Percentiles rank a stretch among this genome's conserved stretches.
These are phyloP conservation scores for Sphaerophoria taeniata DNA, from an alignment of 2,888 invertebrate genomes.

Conservation along the genomic window DNA sequence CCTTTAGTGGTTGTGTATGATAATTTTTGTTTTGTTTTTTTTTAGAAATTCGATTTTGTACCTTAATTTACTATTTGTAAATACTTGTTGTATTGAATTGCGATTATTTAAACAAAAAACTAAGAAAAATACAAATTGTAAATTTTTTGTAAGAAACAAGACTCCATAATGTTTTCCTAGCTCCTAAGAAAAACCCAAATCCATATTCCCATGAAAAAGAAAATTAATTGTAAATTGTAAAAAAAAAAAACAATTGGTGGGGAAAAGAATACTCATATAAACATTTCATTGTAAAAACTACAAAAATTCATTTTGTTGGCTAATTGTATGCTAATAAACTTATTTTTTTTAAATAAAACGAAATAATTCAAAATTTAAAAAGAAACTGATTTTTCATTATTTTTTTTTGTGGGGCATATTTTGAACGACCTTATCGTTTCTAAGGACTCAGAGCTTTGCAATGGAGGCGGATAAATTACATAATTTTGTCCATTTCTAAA, in stretches of 20 bases:
- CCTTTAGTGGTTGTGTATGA: conserved; percentile 37
- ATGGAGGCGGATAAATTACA: background rate
- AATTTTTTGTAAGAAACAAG: conserved; percentile 51
- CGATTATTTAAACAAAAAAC: conserved; percentile 27
- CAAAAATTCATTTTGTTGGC: conserved; percentile 63
- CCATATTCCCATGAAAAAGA: conserved; percentile 36
- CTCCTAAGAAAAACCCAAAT: conserved; percentile 54
- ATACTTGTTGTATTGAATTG: conserved; percentile 50
- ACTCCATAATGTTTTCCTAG: conserved; percentile 51
- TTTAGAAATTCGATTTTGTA: conserved; percentile 68
- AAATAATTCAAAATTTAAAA: conserved; percentile 44
- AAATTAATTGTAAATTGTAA: conserved; percentile 27
- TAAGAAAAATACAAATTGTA: conserved; percentile 54
- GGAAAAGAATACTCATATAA: conserved; percentile 23
- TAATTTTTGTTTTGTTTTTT: conserved; percentile 27
- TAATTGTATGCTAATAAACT: conserved; percentile 39
- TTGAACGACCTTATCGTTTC: background rate
- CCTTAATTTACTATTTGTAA: conserved; percentile 59
- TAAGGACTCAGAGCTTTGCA: conserved; percentile 34
- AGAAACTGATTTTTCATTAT: background rate
- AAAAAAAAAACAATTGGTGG: background rate
- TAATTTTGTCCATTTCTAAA: background rate
- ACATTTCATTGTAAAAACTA: conserved; percentile 64
- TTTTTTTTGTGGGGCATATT: background rate
- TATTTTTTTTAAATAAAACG: conserved; percentile 47